A percentile compares a stretch with the other conserved stretches of the same genome.
Conservation (phyloP, 2,113 vertebrate genomes). For the Catharus fuscescens region DNA sequence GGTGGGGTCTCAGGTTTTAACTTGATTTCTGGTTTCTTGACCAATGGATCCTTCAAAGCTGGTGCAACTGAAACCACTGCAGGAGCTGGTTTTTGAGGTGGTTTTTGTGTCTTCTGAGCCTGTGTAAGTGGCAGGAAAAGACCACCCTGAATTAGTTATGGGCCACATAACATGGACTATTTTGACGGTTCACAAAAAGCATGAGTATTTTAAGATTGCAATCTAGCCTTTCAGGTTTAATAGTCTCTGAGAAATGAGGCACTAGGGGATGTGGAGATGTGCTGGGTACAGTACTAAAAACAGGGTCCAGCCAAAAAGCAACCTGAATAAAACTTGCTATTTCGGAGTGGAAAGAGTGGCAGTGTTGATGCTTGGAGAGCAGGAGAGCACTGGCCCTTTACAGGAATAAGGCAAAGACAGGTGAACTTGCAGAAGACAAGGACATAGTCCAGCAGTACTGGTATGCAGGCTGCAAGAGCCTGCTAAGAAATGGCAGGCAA, state of each 20-base stretch:
- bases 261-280: neutral
- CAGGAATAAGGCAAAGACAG: neutral
- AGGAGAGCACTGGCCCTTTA: neutral
- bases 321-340: neutral
- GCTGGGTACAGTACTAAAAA: neutral
- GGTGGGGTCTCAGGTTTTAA: constrained; percentile 86
- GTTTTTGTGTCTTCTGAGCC: constrained; percentile 95
- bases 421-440: neutral
- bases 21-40: constrained; percentile 93
- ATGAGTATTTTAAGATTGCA: neutral
- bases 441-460: neutral
- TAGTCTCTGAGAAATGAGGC: neutral
- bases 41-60: constrained; percentile 89
- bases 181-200: neutral
- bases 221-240: neutral
- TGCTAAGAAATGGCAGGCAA: neutral
- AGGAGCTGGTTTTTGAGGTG: constrained; percentile 91
- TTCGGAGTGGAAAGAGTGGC: neutral
- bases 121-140: constrained; percentile 43
- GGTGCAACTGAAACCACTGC: constrained; percentile 84
- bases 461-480: neutral
- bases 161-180: neutral
- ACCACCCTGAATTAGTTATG: neutral
- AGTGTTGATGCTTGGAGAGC: neutral
- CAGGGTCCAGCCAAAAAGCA: neutral